Base-by-base conservation (phyloP, 2,888 invertebrate genomes). In the Scaptomyza tumidula region DNA sequence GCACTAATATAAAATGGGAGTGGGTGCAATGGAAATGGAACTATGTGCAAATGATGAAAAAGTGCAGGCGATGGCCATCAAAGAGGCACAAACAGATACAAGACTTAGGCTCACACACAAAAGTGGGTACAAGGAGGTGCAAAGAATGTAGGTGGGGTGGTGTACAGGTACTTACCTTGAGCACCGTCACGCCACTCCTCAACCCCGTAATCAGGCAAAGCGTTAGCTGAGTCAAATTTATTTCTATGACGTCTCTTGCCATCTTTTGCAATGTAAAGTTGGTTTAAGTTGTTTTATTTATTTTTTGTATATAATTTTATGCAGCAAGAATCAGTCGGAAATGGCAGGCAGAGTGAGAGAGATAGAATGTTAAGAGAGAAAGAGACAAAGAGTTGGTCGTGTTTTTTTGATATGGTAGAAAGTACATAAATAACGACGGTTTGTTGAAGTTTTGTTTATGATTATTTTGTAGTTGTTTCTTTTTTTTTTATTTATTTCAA, bases 131-230 rank as follows among this genome's bases (percentile, higher is more conserved):
- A 31, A 43, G 11, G 29, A 10, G 24, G 6, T 6, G 43, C 37
- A 37, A 9, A 1, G 7, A 27, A 27, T 10, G 10, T 19, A 14
- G 1, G 14, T 11, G 39, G 52, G 27, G n/a, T n/a, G n/a, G n/a
- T n/a, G n/a, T n/a, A n/a, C 19, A 19, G 71, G 71, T 81, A 86
- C 86, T 86, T 87, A 80, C 89, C 91, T 84, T 86, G 85, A 71
- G 88, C 89, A 92, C 94, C 93, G 92, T 95, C 94, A 92, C 95
- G 94, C 95, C 95, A 95, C 92, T 95, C 95, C 92, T 95, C 95
- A 80, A 95, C 94, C 87, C 95, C 95, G 91, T 95, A 95, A 93
- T 95, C 96, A 78, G 90, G 90, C 74, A 94, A 93, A 78, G 94
- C 94, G 92, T 94, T 93, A 71, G 82, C 82, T 90, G 94, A 93